These are phyloP conservation scores for Brachionus rubens DNA, from an alignment of 1,140 invertebrate species.

Conservation along the genomic window DNA sequence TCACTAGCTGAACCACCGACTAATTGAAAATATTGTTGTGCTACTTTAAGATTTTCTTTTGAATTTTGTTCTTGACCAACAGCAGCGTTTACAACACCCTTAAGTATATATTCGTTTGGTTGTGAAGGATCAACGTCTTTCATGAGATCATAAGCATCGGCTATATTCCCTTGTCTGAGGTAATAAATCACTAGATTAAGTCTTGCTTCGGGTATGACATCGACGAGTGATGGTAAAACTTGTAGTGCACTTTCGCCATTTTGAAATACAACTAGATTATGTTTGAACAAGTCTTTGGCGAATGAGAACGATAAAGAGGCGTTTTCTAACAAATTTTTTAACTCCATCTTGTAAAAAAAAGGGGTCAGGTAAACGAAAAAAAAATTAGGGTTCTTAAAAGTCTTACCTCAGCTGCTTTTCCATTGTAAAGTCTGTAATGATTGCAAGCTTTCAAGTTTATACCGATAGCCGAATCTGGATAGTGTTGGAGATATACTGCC, in stretches of 20 bases:
- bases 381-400: no score
- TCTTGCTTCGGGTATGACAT: slow-evolving; percentile 91
- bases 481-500: slow-evolving; percentile 84
- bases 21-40: slow-evolving; percentile 91
- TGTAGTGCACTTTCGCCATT: slow-evolving; percentile 87
- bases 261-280: slow-evolving; percentile 87
- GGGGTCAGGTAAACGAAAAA: neutral
- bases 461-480: slow-evolving; percentile 87
- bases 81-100: slow-evolving; percentile 89
- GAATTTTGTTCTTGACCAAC: slow-evolving; percentile 86
- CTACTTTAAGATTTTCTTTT: slow-evolving; percentile 84
- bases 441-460: slow-evolving; percentile 81
- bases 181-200: slow-evolving; percentile 93
- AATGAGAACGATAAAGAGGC: slow-evolving; percentile 75
- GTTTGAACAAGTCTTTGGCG: slow-evolving; percentile 85
- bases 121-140: slow-evolving; percentile 87
- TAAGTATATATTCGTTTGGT: slow-evolving; percentile 91
- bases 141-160: slow-evolving; percentile 82
- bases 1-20: slow-evolving; percentile 92
- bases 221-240: slow-evolving; percentile 82
- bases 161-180: slow-evolving; percentile 78
- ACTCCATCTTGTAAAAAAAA: slow-evolving; percentile 55
- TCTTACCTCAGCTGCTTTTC: slow-evolving; percentile 75
- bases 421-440: slow-evolving; percentile 84
- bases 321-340: slow-evolving; percentile 67